Evolutionary conservation across 2,113 vertebrate species (phyloP), one percentile per base, ranked within the genome.

Genomic region (Empidonax alnorum): DNA sequence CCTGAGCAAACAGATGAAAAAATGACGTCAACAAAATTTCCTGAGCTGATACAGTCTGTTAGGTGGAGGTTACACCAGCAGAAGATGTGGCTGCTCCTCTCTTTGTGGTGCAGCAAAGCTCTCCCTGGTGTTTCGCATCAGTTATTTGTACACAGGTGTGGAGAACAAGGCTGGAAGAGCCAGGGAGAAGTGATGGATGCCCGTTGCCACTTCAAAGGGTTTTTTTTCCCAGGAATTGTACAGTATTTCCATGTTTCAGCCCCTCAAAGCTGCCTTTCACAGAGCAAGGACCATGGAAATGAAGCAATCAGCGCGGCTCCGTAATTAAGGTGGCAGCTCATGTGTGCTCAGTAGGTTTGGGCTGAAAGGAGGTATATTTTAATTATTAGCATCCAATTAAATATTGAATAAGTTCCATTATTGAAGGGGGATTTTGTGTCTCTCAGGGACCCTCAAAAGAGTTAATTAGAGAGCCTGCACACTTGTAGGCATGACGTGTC

Each of bases 311-410:
- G 52, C 1, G 19, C 6, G 1, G 27, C 65, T 65, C 67, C 1
- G 0, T 90, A 96, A 96, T 97, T 94, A 50, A 77, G 52, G 75
- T 89, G 80, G 92, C 93, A 95, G 90, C 52, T 88, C 49, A 30
- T 10, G 66, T 74, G 68, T 63, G 67, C 93, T 76, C 41, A 14
- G 68, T 84, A 61, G 85, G 69, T 81, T 65, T 72, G 53, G 83
- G 49, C 73, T 94, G 92, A 94, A 94, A 96, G 75, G 73, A 95
- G 56, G 68, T 96, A 67, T 96, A 78, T 93, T 96, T 97, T 93
- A 96, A 95, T 97, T 97, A 94, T 96, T 96, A 96, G 93, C 78
- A 87, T 94, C 92, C 93, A 94, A 96, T 97, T 97, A 94, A 95
- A 94, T 95, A 93, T 81, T 92, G 85, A 94, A 72, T 92, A 91